Conservation (phyloP, 2,888 invertebrate species). For the Digitonthophagus gazella region DNA sequence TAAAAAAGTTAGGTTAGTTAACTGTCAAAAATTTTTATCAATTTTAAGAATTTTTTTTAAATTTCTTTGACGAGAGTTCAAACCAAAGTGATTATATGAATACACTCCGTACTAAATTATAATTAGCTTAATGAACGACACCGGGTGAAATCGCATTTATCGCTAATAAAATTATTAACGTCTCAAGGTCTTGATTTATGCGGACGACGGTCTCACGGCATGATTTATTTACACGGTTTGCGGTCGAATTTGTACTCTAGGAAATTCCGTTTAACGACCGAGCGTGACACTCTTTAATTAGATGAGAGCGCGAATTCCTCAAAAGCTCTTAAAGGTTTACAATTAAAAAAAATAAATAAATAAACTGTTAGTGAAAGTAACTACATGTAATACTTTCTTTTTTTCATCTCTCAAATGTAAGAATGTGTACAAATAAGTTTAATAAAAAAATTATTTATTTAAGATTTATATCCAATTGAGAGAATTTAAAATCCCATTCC, state of each 20-base stretch:
- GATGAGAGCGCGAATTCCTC: not conserved
- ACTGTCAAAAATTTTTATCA: too few species aligned
- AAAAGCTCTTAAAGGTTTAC: not conserved
- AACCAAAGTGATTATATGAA: too few species aligned
- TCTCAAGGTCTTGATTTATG: not conserved
- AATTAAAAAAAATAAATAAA: not conserved
- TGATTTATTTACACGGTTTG: not conserved
- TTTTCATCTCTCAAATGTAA: too few species aligned
- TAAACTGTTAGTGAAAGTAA: not conserved
- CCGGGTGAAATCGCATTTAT: not conserved
- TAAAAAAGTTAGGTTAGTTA: too few species aligned
- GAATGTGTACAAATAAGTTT: too few species aligned
- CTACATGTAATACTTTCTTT: not conserved
- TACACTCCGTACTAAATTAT: slow-evolving; percentile 11
- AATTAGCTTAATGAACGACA: slow-evolving; percentile 12
- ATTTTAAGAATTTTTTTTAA: too few species aligned
- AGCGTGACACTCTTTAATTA: not conserved
- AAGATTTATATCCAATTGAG: too few species aligned
- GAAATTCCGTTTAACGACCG: not conserved
- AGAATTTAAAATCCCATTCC: too few species aligned
- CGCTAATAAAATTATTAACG: slow-evolving; percentile 8
- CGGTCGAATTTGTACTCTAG: not conserved
- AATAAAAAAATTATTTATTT: too few species aligned
- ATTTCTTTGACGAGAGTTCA: too few species aligned
- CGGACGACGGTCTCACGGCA: not conserved